Evolutionary conservation across 2,888 invertebrate genomes (phyloP), one percentile per base, ranked within the genome.

Genomic region (Halocaridina rubra): DNA sequence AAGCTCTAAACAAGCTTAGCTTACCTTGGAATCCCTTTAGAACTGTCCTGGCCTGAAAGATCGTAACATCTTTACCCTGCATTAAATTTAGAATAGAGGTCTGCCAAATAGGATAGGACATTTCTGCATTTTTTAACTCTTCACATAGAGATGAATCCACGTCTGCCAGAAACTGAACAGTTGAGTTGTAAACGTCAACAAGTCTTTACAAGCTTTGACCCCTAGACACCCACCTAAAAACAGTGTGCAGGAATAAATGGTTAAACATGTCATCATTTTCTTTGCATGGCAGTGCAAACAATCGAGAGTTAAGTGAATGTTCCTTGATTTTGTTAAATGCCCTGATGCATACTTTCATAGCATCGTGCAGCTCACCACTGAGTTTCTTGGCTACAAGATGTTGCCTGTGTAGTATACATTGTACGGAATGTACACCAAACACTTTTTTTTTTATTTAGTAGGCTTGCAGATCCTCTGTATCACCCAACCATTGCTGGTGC

Each of bases 21-120:
- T 72, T 79, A 24, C 57, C 30, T 59, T 79, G 30, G 57, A 79
- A 69, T 29, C 67, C 82, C 19, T 69, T 16, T 7, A 84, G 30
- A n/a, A 84, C 72, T 59, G 78, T 84, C 61, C 59, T 30, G 33
- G 72, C 79, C 72, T 79, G 78, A 84, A 79, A 61, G 53, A 79
- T 79, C 39, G 39, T 79, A 69, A 79, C 74, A 79, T 79, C 72
- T 78, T 71, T 84, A 33, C 79, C 59, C 71, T 78, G 72, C 69
- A 53, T 53, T 5, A 3, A 53, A 19, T n/a, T 53, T 16, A n/a
- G 53, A 53, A 10, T 7, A 13, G 4, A 53, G 72, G 72, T 72
- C 72, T 29, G 72, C 33, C 30, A 72, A 72, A 72, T 72, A 72
- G 30, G 10, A 72, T 19, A 72, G 29, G n/a, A n/a, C 5, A 30